A percentile compares a stretch with the other conserved stretches of the same genome.
These are phyloP conservation scores for Neodiprion pinetum DNA, from an alignment of 1,140 invertebrate genomes.

Conservation along the genomic window DNA sequence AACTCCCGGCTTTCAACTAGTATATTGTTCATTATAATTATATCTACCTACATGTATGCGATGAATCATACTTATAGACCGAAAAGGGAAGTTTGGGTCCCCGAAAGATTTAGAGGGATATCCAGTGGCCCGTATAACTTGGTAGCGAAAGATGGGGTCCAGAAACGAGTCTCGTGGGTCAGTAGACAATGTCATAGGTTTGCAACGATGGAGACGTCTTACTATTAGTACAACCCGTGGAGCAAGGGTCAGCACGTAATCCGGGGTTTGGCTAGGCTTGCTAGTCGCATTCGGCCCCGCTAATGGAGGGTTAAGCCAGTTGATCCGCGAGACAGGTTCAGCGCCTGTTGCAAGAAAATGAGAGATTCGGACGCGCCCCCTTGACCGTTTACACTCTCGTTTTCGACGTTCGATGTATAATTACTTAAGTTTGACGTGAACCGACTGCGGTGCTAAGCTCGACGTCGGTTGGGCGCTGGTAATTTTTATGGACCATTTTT, in stretches of 20 bases:
- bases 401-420: background rate
- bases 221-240: background rate
- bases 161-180: slow-evolving; percentile 33
- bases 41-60: too few species aligned
- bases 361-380: background rate
- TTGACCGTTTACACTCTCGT: background rate
- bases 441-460: background rate
- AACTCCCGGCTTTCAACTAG: too few species aligned
- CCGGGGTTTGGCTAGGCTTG: slow-evolving; percentile 32
- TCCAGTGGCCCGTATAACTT: background rate
- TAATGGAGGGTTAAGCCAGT: slow-evolving; percentile 59
- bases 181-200: slow-evolving; percentile 13
- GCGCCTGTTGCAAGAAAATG: slow-evolving; percentile 22
- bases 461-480: background rate
- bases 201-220: background rate
- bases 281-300: slow-evolving; percentile 43
- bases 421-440: background rate
- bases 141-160: background rate
- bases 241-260: slow-evolving; percentile 30
- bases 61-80: too few species aligned
- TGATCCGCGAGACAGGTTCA: slow-evolving; percentile 51
- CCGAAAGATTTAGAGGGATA: background rate
- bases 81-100: background rate
- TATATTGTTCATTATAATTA: too few species aligned
- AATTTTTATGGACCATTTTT: too few species aligned